Evolutionary conservation across 2,797 vertebrate genomes (phyloP).

Genomic region (Crypturellus tataupa): DNA sequence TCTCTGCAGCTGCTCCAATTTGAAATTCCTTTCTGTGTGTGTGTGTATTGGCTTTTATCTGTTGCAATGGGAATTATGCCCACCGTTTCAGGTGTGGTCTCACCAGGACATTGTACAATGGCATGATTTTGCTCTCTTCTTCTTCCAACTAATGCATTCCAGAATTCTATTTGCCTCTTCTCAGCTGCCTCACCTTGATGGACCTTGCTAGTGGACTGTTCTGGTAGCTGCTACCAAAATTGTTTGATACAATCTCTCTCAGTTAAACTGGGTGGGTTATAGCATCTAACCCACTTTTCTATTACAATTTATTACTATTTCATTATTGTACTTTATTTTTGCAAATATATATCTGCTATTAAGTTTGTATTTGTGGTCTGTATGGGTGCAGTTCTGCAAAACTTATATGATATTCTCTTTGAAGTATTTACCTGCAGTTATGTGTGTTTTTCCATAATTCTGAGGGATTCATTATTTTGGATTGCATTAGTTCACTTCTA

Average conservation of each 20-base stretch:
- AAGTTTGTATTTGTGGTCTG: not conserved
- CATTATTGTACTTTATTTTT: not conserved
- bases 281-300: not conserved
- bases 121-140: not conserved
- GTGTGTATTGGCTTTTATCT: not conserved
- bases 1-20: not conserved
- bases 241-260: not conserved
- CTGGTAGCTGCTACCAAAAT: not conserved
- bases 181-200: not conserved
- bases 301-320: not conserved
- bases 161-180: not conserved
- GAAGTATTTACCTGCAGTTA: not conserved
- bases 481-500: not conserved
- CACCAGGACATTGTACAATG: not conserved
- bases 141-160: fast-evolving
- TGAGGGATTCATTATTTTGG: not conserved
- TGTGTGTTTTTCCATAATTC: not conserved
- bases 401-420: not conserved
- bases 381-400: not conserved
- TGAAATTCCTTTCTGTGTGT: not conserved
- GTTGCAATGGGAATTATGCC: not conserved
- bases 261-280: not conserved
- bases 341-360: not conserved
- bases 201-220: not conserved
- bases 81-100: not conserved